Conservation (phyloP, 2,797 vertebrate genomes). For the Acanthis flammea region DNA sequence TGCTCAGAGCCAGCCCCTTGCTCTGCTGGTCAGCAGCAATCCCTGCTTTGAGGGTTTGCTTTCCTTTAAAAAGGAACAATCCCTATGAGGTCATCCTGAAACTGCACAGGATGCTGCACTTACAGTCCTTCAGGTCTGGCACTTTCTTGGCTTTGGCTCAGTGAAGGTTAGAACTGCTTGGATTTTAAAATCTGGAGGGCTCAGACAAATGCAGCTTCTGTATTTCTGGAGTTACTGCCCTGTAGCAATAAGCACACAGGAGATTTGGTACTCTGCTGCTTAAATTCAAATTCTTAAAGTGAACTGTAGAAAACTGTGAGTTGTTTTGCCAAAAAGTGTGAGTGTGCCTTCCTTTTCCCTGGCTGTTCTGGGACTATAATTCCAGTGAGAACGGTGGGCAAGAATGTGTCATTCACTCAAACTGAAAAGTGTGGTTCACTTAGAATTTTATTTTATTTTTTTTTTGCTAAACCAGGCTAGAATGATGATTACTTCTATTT, state of each 20-base stretch:
- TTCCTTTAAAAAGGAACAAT: conserved; percentile 24
- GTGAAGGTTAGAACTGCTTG: background rate
- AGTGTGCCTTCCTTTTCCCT: background rate
- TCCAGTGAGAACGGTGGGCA: background rate
- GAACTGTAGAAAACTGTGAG: background rate
- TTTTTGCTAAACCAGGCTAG: background rate
- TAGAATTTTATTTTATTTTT: background rate
- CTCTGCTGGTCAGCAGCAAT: conserved; percentile 31
- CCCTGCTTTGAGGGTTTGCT: background rate
- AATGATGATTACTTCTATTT: background rate
- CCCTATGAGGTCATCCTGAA: conserved; percentile 7
- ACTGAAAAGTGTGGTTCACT: background rate
- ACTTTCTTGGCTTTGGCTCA: background rate
- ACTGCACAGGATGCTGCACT: background rate
- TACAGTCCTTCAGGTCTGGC: background rate
- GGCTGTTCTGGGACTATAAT: background rate
- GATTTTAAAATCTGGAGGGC: background rate
- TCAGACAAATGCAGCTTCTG: background rate
- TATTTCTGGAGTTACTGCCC: background rate
- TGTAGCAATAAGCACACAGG: background rate
- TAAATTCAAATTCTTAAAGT: background rate
- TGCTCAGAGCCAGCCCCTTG: background rate
- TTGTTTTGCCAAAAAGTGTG: background rate
- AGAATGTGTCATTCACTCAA: background rate
- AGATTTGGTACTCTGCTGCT: background rate